These are phyloP conservation scores for Notothenia coriiceps DNA, from an alignment of 2,113 vertebrate species.

Conservation along the genomic window DNA sequence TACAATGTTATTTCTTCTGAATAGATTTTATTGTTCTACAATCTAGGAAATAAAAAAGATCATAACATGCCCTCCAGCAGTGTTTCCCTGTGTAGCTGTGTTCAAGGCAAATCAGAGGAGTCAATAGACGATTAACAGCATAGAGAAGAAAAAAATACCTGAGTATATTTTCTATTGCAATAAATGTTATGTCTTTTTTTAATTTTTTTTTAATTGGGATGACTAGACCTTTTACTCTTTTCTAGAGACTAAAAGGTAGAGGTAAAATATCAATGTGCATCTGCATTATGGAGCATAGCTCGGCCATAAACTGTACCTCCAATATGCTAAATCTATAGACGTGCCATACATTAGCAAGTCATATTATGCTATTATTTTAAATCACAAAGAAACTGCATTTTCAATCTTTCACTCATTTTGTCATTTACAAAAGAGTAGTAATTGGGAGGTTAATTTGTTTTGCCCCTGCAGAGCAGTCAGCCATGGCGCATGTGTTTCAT, in stretches of 20 bases:
- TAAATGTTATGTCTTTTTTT: background rate
- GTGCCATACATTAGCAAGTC: background rate
- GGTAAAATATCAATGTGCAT: background rate
- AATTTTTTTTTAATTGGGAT: background rate
- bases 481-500: background rate
- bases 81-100: background rate
- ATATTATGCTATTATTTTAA: background rate
- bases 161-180: background rate
- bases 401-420: background rate
- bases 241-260: background rate
- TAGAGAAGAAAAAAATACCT: background rate
- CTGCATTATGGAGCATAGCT: background rate
- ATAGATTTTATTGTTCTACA: background rate
- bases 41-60: background rate
- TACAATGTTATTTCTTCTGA: background rate
- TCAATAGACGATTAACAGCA: background rate
- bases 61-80: background rate
- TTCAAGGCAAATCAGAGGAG: background rate
- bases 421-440: too few species aligned
- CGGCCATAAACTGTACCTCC: background rate
- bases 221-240: background rate
- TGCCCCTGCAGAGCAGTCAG: background rate
- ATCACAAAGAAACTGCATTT: background rate
- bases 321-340: background rate
- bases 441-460: background rate